phyloP scores from a whole-genome alignment of 2,113 vertebrate genomes.

The Chaetura pelagica region DNA sequence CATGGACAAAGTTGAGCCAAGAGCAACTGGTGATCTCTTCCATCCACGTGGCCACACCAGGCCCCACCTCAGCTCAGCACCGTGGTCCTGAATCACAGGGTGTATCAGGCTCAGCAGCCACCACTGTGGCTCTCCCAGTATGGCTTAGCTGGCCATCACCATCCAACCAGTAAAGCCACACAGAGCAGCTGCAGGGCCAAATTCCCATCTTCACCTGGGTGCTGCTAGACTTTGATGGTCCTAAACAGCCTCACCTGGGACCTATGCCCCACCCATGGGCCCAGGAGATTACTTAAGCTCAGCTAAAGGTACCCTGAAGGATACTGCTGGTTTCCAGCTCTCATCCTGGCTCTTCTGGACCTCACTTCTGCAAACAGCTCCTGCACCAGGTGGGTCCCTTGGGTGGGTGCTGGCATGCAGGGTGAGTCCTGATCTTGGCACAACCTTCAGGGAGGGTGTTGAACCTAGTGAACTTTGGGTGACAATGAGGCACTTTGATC shows the following conservation, averaged over 20 bases:
- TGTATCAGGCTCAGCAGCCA: neutral
- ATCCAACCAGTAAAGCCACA: neutral
- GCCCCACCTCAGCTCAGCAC: neutral
- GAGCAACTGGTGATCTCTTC: neutral
- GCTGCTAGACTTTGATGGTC: neutral
- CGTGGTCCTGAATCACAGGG: accelerated
- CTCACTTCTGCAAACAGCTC: neutral
- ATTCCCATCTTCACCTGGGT: neutral
- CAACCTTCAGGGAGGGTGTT: accelerated
- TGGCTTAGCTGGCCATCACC: neutral
- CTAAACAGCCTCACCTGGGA: neutral
- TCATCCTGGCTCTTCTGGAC: neutral
- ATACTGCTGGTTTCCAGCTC: accelerated
- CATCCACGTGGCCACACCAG: accelerated
- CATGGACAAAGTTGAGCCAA: too few relatives aligned
- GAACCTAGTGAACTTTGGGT: neutral
- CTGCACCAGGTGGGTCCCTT: neutral
- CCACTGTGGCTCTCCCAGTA: neutral
- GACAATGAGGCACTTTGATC: neutral
- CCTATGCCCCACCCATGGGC: neutral
- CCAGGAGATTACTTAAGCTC: neutral
- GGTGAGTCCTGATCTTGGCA: neutral
- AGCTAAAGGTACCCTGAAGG: neutral
- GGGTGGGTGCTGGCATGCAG: neutral
- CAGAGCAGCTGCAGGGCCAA: neutral